Conservation (phyloP, 2,888 invertebrate genomes). For the Xestobium rufovillosum region DNA sequence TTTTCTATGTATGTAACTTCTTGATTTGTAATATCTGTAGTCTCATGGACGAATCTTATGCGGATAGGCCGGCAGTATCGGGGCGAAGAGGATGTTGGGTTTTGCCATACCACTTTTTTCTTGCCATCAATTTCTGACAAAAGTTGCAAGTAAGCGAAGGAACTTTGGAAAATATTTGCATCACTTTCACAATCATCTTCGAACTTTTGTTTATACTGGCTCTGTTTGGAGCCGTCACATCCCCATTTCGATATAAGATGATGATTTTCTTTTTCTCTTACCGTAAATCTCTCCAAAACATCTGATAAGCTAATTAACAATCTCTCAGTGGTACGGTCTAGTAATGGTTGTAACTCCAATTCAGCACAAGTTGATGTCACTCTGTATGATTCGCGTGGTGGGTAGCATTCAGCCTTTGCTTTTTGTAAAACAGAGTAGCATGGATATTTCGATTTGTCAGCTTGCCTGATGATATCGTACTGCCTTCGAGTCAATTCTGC, state of each 20-base stretch:
- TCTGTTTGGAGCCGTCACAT: conserved; percentile 26
- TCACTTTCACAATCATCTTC: conserved; percentile 22
- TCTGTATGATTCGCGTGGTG: background rate
- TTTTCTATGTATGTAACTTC: conserved; percentile 23
- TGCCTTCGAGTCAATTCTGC: background rate
- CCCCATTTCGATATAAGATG: conserved; percentile 22
- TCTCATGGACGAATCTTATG: conserved; percentile 27
- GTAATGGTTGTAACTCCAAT: background rate
- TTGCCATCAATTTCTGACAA: conserved; percentile 9
- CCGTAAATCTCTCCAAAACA: background rate
- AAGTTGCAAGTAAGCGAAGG: conserved; percentile 19
- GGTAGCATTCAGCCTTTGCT: conserved; percentile 1
- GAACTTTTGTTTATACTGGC: conserved; percentile 28
- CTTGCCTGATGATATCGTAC: background rate
- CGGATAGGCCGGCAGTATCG: conserved; percentile 30
- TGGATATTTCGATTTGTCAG: background rate
- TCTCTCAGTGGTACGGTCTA: background rate
- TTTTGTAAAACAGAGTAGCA: background rate
- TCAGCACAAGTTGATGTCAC: background rate
- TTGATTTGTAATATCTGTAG: conserved; percentile 25
- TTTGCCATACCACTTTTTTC: conserved; percentile 28
- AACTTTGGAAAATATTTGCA: conserved; percentile 30
- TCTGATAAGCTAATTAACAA: background rate
- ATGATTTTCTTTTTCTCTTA: conserved; percentile 12
- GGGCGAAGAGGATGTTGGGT: conserved; percentile 28